A percentile compares a stretch with the other conserved stretches of the same genome.
These are phyloP conservation scores for Gymnorhina tibicen DNA, from an alignment of 2,113 vertebrate genomes.

Conservation along the genomic window DNA sequence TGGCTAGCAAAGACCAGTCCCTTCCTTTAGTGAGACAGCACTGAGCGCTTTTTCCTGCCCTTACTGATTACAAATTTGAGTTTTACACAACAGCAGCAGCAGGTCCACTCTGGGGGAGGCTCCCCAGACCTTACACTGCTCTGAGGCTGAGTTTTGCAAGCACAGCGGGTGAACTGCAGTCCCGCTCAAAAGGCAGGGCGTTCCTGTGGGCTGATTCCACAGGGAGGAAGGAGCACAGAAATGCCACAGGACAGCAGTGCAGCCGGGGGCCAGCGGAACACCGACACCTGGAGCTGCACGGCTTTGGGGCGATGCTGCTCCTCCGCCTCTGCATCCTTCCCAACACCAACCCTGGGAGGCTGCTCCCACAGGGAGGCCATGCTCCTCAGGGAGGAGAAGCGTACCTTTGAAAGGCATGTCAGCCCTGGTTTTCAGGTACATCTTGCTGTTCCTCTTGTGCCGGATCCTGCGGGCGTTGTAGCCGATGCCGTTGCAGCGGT, in stretches of 20 bases:
- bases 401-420: constrained; percentile 91
- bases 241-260: background rate
- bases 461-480: constrained; percentile 86
- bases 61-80: background rate
- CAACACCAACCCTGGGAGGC: rapidly evolving
- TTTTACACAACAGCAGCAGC: background rate
- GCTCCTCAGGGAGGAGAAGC: too few relatives aligned
- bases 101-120: background rate
- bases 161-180: rapidly evolving
- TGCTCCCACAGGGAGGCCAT: rapidly evolving
- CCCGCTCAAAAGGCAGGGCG: background rate
- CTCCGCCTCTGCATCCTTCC: background rate
- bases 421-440: constrained; percentile 94
- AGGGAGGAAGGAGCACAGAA: background rate
- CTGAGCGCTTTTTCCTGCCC: background rate
- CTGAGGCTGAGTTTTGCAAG: background rate
- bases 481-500: constrained; percentile 91
- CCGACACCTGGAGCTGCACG: rapidly evolving
- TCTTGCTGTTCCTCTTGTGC: constrained; percentile 87
- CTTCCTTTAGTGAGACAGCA: background rate
- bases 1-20: background rate
- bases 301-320: background rate
- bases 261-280: rapidly evolving
- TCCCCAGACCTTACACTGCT: background rate
- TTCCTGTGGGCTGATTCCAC: background rate